Base-by-base conservation (phyloP, 2,113 vertebrate genomes). In the Lampris megalopsis region DNA sequence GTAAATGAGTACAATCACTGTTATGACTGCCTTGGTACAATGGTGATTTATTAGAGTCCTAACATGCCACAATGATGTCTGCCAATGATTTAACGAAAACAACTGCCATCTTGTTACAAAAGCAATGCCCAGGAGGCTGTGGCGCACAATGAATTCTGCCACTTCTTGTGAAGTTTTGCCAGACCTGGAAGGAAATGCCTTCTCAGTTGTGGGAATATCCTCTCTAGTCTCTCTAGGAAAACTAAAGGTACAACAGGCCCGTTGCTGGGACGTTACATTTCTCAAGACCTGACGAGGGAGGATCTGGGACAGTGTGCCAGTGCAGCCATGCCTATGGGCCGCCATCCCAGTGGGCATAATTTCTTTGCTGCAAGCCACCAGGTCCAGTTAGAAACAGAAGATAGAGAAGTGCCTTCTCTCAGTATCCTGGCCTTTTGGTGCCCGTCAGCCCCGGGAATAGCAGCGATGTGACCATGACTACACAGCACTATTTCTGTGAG, bases 381-480 rank as follows among this genome's bases (percentile, higher is more conserved):
- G 67, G 48, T 24, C 67, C 66, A 37, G 63, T 47, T 59, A 85
- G 62, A 77, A 76, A 57, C 62, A 78, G 68, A 83, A 68, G 47
- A 48, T 66, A 61, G 69, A 65, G 49, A 88, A 80, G 80, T 83
- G 76, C 41, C 82, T 77, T 75, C 87, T 91, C 81, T 54, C 79
- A 65, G 81, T 73, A 66, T 85, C 89, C 80, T 72, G 68, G 65
- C 76, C 85, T 73, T 86, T 86, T 45, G 71, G 73, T 82, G 74
- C 74, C 82, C 73, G 81, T 88, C 81, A 79, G 80, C 24, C 86
- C 91, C 75, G 75, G 90, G 89, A 93, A 94, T 92, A 93, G 92
- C 89, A 91, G 87, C 82, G 90, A 89, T 91, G 92, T 85, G 91
- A 89, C 88, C 89, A 91, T 94, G 93, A 93, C 93, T 86, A 81